Conservation (phyloP, 2,888 invertebrate species). For the Lamellibrachia columna region DNA sequence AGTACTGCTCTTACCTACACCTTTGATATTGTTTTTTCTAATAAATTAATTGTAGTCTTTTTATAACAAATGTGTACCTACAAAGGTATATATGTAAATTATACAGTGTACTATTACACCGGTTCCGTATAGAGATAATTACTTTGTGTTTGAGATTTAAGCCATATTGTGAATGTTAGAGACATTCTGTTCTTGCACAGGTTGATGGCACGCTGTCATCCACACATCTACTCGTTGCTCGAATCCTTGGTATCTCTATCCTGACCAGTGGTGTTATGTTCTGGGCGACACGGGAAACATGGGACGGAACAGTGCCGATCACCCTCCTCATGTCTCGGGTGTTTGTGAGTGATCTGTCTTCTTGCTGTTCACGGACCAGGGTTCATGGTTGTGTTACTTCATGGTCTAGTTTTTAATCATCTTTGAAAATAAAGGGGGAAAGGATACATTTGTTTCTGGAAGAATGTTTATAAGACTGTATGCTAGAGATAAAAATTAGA, state of each 20-base stretch:
- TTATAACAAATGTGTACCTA: no score
- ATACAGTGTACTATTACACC: no score
- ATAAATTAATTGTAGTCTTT: no score
- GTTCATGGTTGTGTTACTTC: background rate
- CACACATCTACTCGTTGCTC: slow-evolving; percentile 33
- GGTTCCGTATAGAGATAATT: background rate
- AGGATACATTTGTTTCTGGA: no score
- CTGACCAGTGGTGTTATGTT: slow-evolving; percentile 33
- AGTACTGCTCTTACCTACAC: no score
- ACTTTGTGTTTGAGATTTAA: background rate
- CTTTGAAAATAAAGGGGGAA: no score
- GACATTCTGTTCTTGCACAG: slow-evolving; percentile 27
- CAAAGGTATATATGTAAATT: no score
- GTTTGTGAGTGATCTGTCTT: slow-evolving; percentile 38
- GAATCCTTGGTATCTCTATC: slow-evolving; percentile 35
- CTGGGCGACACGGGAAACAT: slow-evolving; percentile 37
- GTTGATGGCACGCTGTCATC: slow-evolving; percentile 30
- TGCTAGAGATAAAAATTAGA: no score
- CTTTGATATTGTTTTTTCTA: no score
- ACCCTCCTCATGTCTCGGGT: slow-evolving; percentile 39
- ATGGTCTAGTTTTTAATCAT: no score
- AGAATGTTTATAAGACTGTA: no score
- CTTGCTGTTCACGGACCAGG: background rate
- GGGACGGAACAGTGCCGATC: slow-evolving; percentile 42
- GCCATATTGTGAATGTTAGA: background rate